Percentiles rank a stretch among this genome's conserved stretches.
phyloP scores from a whole-genome alignment of 1,140 invertebrate species.

The Drosophila paulistorum region DNA sequence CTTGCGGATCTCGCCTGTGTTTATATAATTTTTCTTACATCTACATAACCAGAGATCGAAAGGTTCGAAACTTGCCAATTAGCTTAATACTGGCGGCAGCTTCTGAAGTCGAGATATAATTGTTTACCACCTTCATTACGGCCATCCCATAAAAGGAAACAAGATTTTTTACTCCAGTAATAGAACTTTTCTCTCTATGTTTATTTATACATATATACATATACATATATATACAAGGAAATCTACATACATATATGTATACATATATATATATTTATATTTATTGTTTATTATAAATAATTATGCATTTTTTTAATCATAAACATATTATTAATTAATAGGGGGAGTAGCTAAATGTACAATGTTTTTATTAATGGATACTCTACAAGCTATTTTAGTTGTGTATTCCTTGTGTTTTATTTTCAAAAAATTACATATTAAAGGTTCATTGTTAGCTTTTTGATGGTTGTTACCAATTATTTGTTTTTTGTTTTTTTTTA shows the following conservation, averaged over 20 bases:
- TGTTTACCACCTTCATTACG: not conserved
- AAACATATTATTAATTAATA: conserved; percentile 34
- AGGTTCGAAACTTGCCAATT: no score
- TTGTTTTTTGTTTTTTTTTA: not conserved
- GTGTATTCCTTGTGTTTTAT: not conserved
- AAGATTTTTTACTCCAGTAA: conserved; percentile 1
- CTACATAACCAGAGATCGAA: no score
- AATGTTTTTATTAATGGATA: conserved; percentile 3
- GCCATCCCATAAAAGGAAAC: conserved; percentile 2
- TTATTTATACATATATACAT: not conserved
- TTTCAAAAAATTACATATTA: not conserved
- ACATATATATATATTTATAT: conserved; percentile 9
- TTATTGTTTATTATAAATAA: conserved; percentile 34
- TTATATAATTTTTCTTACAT: no score
- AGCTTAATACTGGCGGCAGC: no score
- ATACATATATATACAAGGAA: not conserved
- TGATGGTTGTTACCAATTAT: not conserved
- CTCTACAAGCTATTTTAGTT: conserved; percentile 6
- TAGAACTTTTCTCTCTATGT: not conserved
- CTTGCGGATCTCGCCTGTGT: no score
- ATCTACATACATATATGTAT: conserved; percentile 12
- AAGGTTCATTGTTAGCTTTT: no score
- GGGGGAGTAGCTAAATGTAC: conserved; percentile 23
- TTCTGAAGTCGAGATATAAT: not conserved
- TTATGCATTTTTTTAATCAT: conserved; percentile 9